Evolutionary conservation across 2,113 vertebrate species (phyloP).

Genomic region (Raja brachyura): DNA sequence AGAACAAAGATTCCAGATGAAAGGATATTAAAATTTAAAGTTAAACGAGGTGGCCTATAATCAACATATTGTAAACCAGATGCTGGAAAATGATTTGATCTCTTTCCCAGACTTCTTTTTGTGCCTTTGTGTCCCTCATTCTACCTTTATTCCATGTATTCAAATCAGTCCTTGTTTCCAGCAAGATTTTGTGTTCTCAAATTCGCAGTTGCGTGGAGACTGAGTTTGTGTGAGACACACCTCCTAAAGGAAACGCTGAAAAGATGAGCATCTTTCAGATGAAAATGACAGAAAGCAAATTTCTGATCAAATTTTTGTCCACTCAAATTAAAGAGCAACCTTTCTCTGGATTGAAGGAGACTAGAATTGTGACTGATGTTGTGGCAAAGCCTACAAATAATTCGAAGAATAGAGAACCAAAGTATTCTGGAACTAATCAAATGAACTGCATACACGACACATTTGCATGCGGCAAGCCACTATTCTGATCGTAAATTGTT

Average conservation of each 20-base stretch:
- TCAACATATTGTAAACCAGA: neutral
- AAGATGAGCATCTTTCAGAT: neutral
- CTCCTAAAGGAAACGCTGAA: neutral
- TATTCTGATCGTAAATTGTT: neutral
- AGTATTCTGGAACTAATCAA: neutral
- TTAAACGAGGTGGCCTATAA: neutral
- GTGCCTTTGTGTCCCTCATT: neutral
- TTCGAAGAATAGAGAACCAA: neutral
- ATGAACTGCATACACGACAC: neutral
- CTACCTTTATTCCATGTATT: neutral
- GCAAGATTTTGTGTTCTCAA: neutral
- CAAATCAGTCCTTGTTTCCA: neutral
- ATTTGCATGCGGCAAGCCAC: neutral
- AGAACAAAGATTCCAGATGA: neutral
- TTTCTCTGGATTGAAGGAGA: neutral
- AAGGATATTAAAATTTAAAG: neutral
- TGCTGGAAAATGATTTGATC: neutral
- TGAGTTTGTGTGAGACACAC: neutral
- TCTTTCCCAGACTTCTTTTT: neutral
- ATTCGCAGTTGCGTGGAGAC: neutral
- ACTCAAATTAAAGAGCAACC: neutral
- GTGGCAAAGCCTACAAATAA: neutral
- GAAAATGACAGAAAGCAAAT: neutral
- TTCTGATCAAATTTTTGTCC: neutral
- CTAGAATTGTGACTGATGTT: neutral